Percentiles rank a stretch among this genome's conserved stretches.
phyloP scores from a whole-genome alignment of 1,140 invertebrate species.

The Lepidurus arcticus region DNA sequence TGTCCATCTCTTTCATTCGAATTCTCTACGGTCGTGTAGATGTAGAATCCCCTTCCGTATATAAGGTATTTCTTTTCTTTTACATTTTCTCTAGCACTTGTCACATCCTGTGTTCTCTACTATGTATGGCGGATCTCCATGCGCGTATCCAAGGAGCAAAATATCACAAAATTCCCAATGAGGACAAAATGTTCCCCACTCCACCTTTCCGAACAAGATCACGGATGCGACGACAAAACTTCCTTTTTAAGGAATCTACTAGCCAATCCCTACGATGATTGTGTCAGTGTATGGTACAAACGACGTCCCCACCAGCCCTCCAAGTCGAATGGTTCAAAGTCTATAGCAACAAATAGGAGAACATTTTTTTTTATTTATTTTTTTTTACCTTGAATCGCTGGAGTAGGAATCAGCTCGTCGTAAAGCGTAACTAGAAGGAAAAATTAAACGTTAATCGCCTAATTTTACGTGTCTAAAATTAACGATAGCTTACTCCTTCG shows the following conservation, averaged over 20 bases:
- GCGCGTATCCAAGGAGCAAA: not conserved
- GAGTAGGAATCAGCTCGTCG: not conserved
- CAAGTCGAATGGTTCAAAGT: constrained; percentile 79
- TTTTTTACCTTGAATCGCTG: not conserved
- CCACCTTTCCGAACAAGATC: not conserved
- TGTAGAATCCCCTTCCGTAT: not conserved
- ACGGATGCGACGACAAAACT: not conserved
- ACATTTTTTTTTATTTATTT: not conserved
- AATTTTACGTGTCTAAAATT: not conserved
- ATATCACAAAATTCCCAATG: not conserved
- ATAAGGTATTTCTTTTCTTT: not conserved
- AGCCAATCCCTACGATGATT: constrained; percentile 26
- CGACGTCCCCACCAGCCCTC: constrained; percentile 82
- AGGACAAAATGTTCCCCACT: not conserved
- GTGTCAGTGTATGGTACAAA: constrained; percentile 57
- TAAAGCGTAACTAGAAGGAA: not conserved
- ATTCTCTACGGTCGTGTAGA: not conserved
- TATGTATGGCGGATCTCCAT: not conserved
- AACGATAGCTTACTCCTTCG: not conserved
- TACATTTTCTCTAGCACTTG: not conserved
- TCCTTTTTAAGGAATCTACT: constrained; percentile 2
- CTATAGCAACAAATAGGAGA: constrained; percentile 47
- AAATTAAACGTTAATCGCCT: not conserved
- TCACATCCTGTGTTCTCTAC: not conserved
- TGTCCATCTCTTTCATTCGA: not conserved